Evolutionary conservation across 2,888 invertebrate species (phyloP), one percentile per base, ranked within the genome.

Genomic region (Scaptomyza caliginosa): DNA sequence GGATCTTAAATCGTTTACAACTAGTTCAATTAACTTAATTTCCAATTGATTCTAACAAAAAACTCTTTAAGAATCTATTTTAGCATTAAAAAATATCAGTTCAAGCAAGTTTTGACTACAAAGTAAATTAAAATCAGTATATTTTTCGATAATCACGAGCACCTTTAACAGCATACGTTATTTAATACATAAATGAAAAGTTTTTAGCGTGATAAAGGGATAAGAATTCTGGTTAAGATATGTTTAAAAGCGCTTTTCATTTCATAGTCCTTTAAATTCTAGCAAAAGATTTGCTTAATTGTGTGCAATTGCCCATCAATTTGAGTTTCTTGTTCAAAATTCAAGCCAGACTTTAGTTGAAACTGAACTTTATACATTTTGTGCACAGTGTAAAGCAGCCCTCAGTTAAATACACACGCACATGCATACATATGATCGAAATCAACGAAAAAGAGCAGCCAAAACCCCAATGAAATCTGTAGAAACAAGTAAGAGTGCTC

Each of bases 341-440:
- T 32, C 6, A 69, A 73, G 72, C 76, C 64, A 21, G 56, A 60
- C 51, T 56, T 58, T 6, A 11, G 1, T n/a, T 4, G 16, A 6
- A 19, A 17, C 5, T 23, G 2, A 60, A 63, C 36, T 38, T 4
- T 16, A 30, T 19, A 30, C 10, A 17, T 11, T 72, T 81, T 81
- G 40, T 52, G 86, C 72, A 39, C 81, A 81, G 81, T 81, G 86
- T 81, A 81, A 67, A 51, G 46, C 34, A 45, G 43, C 39, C 28
- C 42, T 60, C 56, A 80, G 49, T 67, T 49, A 74, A 36, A 32
- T 48, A 64, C 52, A 64, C 56, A 65, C 57, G 34, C 51, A 67
- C 56, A 55, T 55, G 34, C 34, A 63, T 57, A 28, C 26, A 58
- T 57, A 63, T 64, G 76, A 64, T 64, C 65, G 64, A 70, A 72